Evolutionary conservation across 2,888 invertebrate species (phyloP).

Genomic region (Pseudococcus jackbeardsleyi): DNA sequence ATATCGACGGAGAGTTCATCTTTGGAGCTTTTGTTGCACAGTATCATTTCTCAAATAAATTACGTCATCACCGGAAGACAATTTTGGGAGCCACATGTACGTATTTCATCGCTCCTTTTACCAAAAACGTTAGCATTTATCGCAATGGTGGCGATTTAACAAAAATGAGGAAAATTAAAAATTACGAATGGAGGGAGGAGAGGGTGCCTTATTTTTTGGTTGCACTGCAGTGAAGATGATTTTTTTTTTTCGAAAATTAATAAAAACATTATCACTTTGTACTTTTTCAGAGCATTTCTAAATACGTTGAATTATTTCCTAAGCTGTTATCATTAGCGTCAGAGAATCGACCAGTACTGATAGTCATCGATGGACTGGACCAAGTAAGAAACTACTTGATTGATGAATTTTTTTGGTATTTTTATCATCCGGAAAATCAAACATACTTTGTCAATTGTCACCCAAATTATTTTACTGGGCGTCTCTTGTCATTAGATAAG

Average conservation of each 20-base stretch:
- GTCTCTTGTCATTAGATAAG: too few species aligned
- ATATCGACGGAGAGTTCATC: conserved; percentile 78
- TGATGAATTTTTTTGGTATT: conserved; percentile 13
- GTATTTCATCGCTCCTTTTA: conserved; percentile 11
- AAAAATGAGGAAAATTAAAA: neutral
- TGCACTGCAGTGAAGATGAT: too few species aligned
- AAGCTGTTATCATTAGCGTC: conserved; percentile 55
- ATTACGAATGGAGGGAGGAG: too few species aligned
- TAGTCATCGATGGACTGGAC: conserved; percentile 84
- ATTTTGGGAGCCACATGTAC: conserved; percentile 66
- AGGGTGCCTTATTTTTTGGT: too few species aligned
- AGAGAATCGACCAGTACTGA: conserved; percentile 73
- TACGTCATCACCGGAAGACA: conserved; percentile 79
- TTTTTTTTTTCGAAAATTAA: neutral
- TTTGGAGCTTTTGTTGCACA: conserved; percentile 80
- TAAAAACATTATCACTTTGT: neutral
- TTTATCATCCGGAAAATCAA: neutral
- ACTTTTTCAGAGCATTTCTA: conserved; percentile 59
- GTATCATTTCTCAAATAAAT: conserved; percentile 82
- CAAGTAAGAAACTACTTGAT: conserved; percentile 72
- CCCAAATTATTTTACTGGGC: too few species aligned
- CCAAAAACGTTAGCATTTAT: neutral
- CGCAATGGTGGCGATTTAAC: neutral
- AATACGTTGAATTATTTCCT: conserved; percentile 58
- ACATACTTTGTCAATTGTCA: neutral